Base-by-base conservation (phyloP, 2,113 vertebrate species). In the Esox niger region DNA sequence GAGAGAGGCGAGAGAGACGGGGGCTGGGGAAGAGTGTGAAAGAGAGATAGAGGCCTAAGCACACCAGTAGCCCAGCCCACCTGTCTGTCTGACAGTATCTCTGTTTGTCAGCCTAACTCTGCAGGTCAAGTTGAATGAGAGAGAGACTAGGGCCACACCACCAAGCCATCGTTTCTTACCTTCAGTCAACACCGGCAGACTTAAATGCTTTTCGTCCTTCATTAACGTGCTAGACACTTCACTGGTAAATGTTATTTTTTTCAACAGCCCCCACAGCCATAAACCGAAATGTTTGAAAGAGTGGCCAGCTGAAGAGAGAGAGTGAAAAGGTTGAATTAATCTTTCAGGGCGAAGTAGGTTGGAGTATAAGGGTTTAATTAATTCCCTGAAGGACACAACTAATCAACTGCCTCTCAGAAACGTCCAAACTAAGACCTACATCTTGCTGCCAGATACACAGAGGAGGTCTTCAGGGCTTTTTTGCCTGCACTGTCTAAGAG, bases 1-100 rank as follows among this genome's bases (percentile, higher is more conserved):
- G 30, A 21, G 32, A 49, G 4, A 46, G 20, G 25, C 11, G 25
- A 56, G 54, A 56, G 54, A 56, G 20, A 25, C n/a, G n/a, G n/a
- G n/a, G n/a, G n/a, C n/a, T n/a, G 15, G 11, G 26, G 64, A 38
- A 67, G 63, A 76, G 30, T 66, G 68, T 66, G 33, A 49, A 33
- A 70, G 78, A 49, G 46, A 35, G 71, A 49, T 26, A 79, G 75
- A 79, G 77, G 70, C 65, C 81, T 64, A 62, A 66, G 65, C 38
- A 29, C 75, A 57, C 71, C n/a, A n/a, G n/a, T n/a, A 78, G 74
- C 9, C 25, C 46, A 43, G 17, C 13, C 15, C 13, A 15, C 38
- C 38, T 4, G 13, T 43, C 35, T 43, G 55, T 26, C 31, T 38
- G 26, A 35, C 62, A 58, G 29, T n/a, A n/a, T n/a, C n/a, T 61